phyloP scores from a whole-genome alignment of 2,888 invertebrate species.

The Zygogramma bicolorata region DNA sequence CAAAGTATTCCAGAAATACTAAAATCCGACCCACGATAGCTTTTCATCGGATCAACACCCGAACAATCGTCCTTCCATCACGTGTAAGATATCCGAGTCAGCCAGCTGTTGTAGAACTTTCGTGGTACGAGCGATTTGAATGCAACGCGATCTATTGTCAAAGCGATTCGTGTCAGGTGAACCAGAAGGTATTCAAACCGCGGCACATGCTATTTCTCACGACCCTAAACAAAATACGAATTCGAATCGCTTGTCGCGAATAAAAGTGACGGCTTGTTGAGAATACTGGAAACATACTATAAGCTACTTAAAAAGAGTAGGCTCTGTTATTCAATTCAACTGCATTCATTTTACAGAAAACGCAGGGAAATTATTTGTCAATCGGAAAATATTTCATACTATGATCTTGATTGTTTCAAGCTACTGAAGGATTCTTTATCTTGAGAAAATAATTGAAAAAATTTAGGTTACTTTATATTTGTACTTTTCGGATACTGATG shows the following conservation, averaged over 20 bases:
- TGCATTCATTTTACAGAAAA: not conserved
- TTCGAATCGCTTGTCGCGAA: constrained; percentile 15
- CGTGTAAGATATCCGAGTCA: constrained; percentile 11
- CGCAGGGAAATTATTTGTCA: not conserved
- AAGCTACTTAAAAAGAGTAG: not conserved
- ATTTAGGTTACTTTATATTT: too few species aligned
- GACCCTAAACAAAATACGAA: constrained; percentile 23
- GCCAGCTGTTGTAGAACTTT: constrained; percentile 45
- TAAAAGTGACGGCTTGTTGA: constrained; percentile 21
- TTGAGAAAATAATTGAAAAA: too few species aligned
- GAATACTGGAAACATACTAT: constrained; percentile 12
- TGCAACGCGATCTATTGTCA: constrained; percentile 50
- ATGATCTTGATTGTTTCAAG: too few species aligned
- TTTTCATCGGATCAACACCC: not conserved
- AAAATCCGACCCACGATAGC: too few species aligned
- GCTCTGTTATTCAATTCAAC: not conserved
- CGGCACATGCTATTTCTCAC: constrained; percentile 28
- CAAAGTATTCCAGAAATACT: too few species aligned
- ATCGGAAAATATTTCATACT: not conserved
- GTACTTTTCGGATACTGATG: too few species aligned
- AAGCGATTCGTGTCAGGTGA: constrained; percentile 47
- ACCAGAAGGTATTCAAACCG: constrained; percentile 37
- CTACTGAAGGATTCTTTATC: too few species aligned
- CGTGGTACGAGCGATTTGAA: constrained; percentile 48
- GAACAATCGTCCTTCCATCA: not conserved